phyloP scores from a whole-genome alignment of 2,888 invertebrate species.

The Drosophila ustulata region DNA sequence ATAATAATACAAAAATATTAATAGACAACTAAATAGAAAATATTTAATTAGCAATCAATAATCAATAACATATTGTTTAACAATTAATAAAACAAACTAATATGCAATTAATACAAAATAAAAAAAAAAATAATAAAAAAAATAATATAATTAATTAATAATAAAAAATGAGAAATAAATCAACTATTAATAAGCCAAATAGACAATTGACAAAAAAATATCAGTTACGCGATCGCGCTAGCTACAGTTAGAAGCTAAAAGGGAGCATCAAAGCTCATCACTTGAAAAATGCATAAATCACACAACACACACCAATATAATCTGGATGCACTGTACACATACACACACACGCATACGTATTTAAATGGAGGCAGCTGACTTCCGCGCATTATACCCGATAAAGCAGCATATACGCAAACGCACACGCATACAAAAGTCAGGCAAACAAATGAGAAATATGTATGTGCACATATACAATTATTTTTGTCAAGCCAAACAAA shows the following conservation, averaged over 20 bases:
- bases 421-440: slow-evolving; percentile 14
- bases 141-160: too few species aligned
- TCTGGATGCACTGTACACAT: slow-evolving; percentile 9
- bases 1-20: neutral
- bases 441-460: slow-evolving; percentile 19
- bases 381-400: slow-evolving; percentile 35
- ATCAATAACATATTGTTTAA: too few species aligned
- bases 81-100: too few species aligned
- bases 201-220: too few species aligned
- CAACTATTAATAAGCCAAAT: too few species aligned
- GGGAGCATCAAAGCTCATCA: too few species aligned
- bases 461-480: slow-evolving; percentile 25
- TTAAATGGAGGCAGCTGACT: slow-evolving; percentile 33
- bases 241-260: too few species aligned
- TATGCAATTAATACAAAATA: too few species aligned
- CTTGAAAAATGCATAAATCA: neutral
- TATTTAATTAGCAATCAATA: too few species aligned
- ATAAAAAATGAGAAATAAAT: too few species aligned
- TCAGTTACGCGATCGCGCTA: too few species aligned
- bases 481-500: slow-evolving; percentile 47
- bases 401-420: slow-evolving; percentile 13
- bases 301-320: neutral
- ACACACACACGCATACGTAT: neutral
- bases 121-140: too few species aligned
- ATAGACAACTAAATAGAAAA: neutral